Conservation (phyloP, 1,140 invertebrate species). For the Stegodyphus dumicola region DNA sequence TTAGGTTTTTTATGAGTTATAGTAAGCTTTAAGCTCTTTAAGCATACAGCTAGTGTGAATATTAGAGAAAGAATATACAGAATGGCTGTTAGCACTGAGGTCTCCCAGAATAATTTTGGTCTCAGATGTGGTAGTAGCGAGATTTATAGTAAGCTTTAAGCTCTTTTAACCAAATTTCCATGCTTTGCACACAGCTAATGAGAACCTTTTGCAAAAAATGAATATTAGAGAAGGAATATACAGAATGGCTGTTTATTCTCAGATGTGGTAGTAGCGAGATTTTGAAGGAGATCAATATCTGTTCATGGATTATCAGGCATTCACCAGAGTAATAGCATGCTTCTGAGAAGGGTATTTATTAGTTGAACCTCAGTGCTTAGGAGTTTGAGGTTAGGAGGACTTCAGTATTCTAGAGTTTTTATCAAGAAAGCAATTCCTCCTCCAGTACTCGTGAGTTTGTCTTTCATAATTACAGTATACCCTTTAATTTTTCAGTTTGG, state of each 20-base stretch:
- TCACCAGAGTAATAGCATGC: background rate
- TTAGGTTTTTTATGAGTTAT: too few relatives aligned
- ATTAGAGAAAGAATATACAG: background rate
- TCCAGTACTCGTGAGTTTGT: background rate
- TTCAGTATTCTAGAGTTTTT: background rate
- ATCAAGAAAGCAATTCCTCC: background rate
- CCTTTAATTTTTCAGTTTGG: background rate
- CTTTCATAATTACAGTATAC: background rate
- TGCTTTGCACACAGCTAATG: too few relatives aligned
- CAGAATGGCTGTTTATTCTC: background rate
- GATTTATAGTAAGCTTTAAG: background rate
- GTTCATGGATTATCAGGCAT: background rate
- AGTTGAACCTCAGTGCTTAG: background rate
- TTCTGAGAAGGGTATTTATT: background rate
- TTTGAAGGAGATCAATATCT: background rate
- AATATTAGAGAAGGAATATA: too few relatives aligned
- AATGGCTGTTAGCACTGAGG: background rate
- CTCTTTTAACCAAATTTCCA: too few relatives aligned
- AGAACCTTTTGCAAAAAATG: too few relatives aligned
- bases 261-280: background rate
- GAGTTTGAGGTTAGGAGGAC: background rate
- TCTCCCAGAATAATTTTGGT: slow-evolving; percentile 3
- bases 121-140: background rate
- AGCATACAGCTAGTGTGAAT: too few relatives aligned
- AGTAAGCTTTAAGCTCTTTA: too few relatives aligned